phyloP scores from a whole-genome alignment of 2,797 vertebrate genomes.

The Acestrorhynchus altus region DNA sequence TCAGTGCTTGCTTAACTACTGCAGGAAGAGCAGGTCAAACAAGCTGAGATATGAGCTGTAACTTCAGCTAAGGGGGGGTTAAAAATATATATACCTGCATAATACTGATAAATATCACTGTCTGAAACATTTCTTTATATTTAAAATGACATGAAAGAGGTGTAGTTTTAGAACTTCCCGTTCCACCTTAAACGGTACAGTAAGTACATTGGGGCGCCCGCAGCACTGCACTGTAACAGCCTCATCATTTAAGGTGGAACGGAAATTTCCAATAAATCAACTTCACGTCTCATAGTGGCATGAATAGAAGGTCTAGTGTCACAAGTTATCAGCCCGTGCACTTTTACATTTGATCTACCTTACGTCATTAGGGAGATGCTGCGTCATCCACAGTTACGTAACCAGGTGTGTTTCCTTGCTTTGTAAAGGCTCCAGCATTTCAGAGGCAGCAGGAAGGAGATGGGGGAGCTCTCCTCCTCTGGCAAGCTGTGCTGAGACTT shows the following conservation, averaged over 20 bases:
- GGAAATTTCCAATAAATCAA: too few species aligned
- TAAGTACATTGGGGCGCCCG: too few species aligned
- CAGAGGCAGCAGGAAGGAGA: constrained; percentile 6
- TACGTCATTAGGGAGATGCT: neutral
- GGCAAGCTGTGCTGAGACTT: neutral
- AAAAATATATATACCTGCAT: too few species aligned
- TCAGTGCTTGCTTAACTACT: neutral
- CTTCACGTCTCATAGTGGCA: too few species aligned
- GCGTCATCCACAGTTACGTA: constrained; percentile 1
- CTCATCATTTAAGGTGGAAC: too few species aligned
- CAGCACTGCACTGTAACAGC: too few species aligned
- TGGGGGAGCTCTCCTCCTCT: neutral
- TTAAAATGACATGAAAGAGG: neutral
- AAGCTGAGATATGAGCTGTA: neutral
- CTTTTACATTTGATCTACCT: neutral
- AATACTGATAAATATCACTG: neutral
- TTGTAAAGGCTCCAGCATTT: constrained; percentile 23
- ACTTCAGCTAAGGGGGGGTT: too few species aligned
- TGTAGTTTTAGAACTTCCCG: too few species aligned
- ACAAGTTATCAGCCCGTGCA: too few species aligned
- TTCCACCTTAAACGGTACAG: too few species aligned
- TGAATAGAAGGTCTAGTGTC: too few species aligned
- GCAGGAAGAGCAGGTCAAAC: neutral
- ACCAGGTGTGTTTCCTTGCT: neutral
- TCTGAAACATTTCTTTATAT: neutral